Evolutionary conservation across 2,113 vertebrate genomes (phyloP).

Genomic region (Riparia riparia): DNA sequence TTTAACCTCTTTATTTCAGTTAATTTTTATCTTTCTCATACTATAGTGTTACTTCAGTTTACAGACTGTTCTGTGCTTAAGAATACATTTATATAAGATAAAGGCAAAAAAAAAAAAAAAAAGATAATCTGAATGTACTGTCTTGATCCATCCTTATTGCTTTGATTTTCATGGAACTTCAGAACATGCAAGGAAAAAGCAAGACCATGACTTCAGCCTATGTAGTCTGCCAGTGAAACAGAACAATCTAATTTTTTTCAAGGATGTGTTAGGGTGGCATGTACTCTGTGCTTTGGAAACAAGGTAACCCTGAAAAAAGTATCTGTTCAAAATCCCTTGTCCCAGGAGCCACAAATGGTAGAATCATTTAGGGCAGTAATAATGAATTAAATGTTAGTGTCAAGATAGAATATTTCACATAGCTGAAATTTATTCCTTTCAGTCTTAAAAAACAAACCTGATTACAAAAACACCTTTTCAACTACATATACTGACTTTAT

Average conservation of each 20-base stretch:
- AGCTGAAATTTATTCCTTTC: neutral
- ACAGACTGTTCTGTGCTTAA: neutral
- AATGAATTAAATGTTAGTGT: neutral
- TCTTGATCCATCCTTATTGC: neutral
- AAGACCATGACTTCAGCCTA: neutral
- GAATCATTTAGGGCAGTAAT: neutral
- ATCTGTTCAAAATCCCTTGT: neutral
- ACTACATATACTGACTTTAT: fast-evolving
- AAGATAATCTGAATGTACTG: neutral
- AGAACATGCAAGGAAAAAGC: neutral
- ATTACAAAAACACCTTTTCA: neutral
- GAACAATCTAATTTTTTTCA: neutral
- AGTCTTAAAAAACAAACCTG: neutral
- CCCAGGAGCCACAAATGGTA: neutral
- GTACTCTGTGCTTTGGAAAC: neutral
- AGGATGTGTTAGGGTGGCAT: neutral
- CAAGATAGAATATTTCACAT: neutral
- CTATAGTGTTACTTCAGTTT: neutral
- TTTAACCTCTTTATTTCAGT: neutral
- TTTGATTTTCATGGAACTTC: neutral
- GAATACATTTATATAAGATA: neutral
- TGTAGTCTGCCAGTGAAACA: neutral
- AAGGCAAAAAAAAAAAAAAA: neutral
- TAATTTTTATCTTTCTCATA: neutral
- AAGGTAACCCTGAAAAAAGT: neutral